Percentiles rank a stretch among this genome's conserved stretches.
phyloP scores from a whole-genome alignment of 2,113 vertebrate genomes.

The Tachuris rubrigastra region DNA sequence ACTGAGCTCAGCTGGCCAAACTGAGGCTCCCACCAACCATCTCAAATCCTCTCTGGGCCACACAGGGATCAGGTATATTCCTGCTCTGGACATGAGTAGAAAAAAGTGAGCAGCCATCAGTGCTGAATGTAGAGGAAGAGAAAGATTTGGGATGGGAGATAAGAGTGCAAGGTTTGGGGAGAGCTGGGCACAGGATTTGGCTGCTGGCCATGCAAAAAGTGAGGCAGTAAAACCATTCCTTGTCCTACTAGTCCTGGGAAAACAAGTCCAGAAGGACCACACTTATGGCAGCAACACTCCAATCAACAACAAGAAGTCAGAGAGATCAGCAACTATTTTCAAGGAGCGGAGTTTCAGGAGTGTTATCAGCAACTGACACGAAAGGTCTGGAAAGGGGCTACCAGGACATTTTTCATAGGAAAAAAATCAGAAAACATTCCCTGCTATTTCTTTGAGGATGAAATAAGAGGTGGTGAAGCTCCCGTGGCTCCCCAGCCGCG shows the following conservation, averaged over 20 bases:
- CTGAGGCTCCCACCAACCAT: not conserved
- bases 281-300: not conserved
- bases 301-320: not conserved
- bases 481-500: not conserved
- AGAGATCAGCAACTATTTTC: not conserved
- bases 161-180: not conserved
- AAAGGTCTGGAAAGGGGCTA: not conserved
- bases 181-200: not conserved
- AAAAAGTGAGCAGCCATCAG: not conserved
- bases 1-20: not conserved
- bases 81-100: not conserved
- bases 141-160: not conserved
- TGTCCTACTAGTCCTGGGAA: not conserved
- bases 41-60: not conserved
- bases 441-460: not conserved
- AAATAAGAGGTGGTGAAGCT: not conserved
- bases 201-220: constrained; percentile 3
- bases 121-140: not conserved
- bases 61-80: not conserved
- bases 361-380: not conserved
- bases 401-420: not conserved
- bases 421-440: not conserved
- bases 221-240: not conserved
- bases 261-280: not conserved
- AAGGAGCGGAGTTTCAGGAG: not conserved